Percentiles rank a stretch among this genome's conserved stretches.
These are phyloP conservation scores for Xerus rutilus DNA, from an alignment of 2,797 vertebrate species.

Conservation along the genomic window DNA sequence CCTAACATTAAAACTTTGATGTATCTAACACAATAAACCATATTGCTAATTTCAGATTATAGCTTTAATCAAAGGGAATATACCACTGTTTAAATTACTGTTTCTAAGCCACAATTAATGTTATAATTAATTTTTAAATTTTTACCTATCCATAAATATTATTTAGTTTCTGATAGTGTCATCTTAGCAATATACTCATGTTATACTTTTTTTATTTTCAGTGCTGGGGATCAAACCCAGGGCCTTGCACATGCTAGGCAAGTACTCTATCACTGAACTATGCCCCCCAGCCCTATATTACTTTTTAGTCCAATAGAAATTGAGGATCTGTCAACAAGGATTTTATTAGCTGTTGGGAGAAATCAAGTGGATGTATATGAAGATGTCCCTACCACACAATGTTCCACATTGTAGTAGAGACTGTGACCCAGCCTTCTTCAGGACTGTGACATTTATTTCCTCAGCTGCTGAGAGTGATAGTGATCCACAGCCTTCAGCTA, in stretches of 20 bases:
- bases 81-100: neutral
- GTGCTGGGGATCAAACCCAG: neutral
- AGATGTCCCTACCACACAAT: neutral
- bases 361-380: neutral
- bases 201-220: neutral
- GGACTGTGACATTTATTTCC: neutral
- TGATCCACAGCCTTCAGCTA: neutral
- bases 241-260: neutral
- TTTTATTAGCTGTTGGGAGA: neutral
- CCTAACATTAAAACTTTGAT: neutral
- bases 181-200: neutral
- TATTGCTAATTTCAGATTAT: slow-evolving; percentile 36
- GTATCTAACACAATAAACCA: slow-evolving; percentile 22
- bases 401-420: neutral
- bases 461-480: neutral
- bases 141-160: neutral
- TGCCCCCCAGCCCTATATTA: neutral
- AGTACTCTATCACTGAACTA: neutral
- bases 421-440: too few relatives aligned
- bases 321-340: neutral
- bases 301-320: neutral
- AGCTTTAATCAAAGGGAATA: neutral
- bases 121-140: slow-evolving; percentile 29
- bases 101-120: slow-evolving; percentile 33
- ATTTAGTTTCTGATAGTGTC: neutral